Percentiles rank a stretch among this genome's conserved stretches.
Conservation (phyloP, 2,797 vertebrate species). For the Sphenodon punctatus region DNA sequence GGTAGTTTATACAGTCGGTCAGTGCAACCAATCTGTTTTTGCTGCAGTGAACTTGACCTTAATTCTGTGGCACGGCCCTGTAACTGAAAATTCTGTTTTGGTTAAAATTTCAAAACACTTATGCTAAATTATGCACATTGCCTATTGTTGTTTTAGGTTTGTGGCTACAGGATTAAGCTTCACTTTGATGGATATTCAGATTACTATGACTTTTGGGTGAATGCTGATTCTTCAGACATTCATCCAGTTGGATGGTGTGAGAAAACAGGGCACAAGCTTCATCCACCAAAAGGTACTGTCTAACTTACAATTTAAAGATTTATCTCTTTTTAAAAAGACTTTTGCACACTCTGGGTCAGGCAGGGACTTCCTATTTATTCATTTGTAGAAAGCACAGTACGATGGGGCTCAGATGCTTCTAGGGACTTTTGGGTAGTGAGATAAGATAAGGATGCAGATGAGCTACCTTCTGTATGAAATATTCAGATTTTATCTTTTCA, state of each 20-base stretch:
- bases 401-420: background rate
- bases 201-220: conserved; percentile 89
- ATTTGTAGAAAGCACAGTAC: background rate
- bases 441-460: background rate
- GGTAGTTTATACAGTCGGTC: too few relatives aligned
- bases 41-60: too few relatives aligned
- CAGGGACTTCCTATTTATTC: background rate
- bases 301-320: background rate
- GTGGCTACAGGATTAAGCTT: conserved; percentile 84
- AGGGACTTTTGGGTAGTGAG: background rate
- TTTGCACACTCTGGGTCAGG: too few relatives aligned
- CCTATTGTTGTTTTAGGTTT: conserved; percentile 74
- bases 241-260: conserved; percentile 89
- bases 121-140: background rate
- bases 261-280: conserved; percentile 86
- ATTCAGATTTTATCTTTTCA: background rate
- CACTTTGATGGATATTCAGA: conserved; percentile 87
- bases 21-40: too few relatives aligned
- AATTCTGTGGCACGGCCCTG: too few relatives aligned
- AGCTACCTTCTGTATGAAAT: background rate
- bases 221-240: conserved; percentile 85
- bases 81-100: background rate
- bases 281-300: conserved; percentile 83
- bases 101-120: background rate
- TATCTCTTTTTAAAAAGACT: background rate